Base-by-base conservation (phyloP, 1,140 invertebrate species). In the Neodiprion virginianus region DNA sequence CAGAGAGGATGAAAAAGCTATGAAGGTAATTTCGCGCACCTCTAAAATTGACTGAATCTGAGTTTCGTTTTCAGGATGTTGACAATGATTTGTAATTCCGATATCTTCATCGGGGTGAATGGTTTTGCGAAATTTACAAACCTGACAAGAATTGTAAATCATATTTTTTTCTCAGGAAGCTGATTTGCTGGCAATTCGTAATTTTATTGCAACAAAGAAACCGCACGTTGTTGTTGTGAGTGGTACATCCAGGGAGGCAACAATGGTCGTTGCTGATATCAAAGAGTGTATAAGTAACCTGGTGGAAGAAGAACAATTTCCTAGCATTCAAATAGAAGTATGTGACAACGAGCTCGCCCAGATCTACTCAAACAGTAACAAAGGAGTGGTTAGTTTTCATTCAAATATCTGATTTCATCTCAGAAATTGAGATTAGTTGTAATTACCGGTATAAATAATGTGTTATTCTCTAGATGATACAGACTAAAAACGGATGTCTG, bases 221-320 rank as follows among this genome's bases (percentile, higher is more conserved):
- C 98, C 99, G 0, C 98, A 99, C 86, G 94, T 98, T 7, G 93
- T 99, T 69, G 94, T 93, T 0, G 92, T 99, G 48, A 94, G 96
- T 7, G 96, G 95, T 1, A 97, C 99, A 86, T 97, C 97, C 0
- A 91, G 96, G 23, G 95, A 96, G 79, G 96, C 96, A 0, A 79
- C 95, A 11, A 95, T 94, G 91, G 91, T 99, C 1, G 92, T 93
- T n/a, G 92, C 94, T 8, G 97, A 99, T 86, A 86, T 99, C 0
- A 93, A 93, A 71, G 92, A 93, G 76, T 91, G 97, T 68, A 90
- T 99, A 0, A 88, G 91, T 1, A 91, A 92, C 74, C 85, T 99
- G 10, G 92, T 94, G 1, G 92, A 96, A 48, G 95, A 96, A 74
- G 96, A 98, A 71, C 95, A 97, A 81, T 97, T 97, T 84, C 96